Conservation (phyloP, 2,888 invertebrate species). For the Arrhopalites spinosus region DNA sequence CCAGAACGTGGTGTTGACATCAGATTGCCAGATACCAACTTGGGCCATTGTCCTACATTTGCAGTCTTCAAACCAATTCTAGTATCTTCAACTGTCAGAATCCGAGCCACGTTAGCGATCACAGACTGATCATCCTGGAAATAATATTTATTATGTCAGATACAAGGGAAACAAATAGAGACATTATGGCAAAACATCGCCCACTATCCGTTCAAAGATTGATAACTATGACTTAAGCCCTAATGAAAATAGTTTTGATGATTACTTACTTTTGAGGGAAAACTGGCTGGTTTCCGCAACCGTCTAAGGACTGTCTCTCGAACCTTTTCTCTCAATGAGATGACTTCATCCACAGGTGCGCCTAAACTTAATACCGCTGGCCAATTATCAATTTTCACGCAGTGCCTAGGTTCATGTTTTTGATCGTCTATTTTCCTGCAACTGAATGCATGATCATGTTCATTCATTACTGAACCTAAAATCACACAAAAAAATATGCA, state of each 20-base stretch:
- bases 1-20: slow-evolving; percentile 44
- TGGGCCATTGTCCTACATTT: slow-evolving; percentile 49
- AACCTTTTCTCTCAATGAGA: neutral
- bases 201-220: neutral
- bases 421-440: neutral
- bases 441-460: neutral
- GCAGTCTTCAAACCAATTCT: slow-evolving; percentile 38
- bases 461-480: neutral
- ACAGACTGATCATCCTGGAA: slow-evolving; percentile 36
- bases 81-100: slow-evolving; percentile 37
- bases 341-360: neutral
- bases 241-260: no score
- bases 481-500: no score
- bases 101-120: slow-evolving; percentile 33
- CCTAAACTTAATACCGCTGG: slow-evolving; percentile 7
- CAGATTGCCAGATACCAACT: slow-evolving; percentile 46
- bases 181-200: neutral
- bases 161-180: neutral
- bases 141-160: neutral
- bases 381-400: slow-evolving; percentile 15
- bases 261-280: slow-evolving; percentile 8
- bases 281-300: slow-evolving; percentile 10
- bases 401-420: no score
- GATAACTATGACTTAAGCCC: neutral
- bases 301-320: slow-evolving; percentile 18